Evolutionary conservation across 2,797 vertebrate genomes (phyloP), one percentile per base, ranked within the genome.

Genomic region (Borostomias antarcticus): DNA sequence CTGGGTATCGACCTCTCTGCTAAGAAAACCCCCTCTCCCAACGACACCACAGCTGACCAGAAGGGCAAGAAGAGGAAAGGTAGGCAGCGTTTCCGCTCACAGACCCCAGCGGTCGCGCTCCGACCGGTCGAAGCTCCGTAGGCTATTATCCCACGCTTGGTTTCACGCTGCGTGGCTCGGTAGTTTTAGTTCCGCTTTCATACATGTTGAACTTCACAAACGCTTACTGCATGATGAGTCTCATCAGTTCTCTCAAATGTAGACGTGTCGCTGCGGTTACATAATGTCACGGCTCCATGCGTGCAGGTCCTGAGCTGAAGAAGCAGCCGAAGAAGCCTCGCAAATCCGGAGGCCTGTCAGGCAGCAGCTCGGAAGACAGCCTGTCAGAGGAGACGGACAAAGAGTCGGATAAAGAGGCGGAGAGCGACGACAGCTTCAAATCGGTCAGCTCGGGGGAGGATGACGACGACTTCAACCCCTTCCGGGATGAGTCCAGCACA

Each of bases 31-130:
- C 93, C 93, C 4, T 94, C 94, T 40, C 94, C 95, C 40, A 90
- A 78, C 57, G 95, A 96, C 62, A 89, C 91, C 2, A 88, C 91
- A 45, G 91, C 93, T 66, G 91, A 95, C 68, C 95, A 91, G 68
- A 98, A 97, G 88, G 84, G 94, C 50, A 98, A 96, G 87, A 99
- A 98, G 56, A 86, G 98, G 47, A 99, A 98, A 95, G 96, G 98
- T 99, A 80, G 64, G 17, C 15, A 15, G 40, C 19, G 19, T 11
- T 21, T 13, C 19, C 4, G 30, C 0, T n/a, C 19, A 9, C 19
- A 23, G 51, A 37, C 7, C 13, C n/a, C 35, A 37, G 35, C 35
- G 13, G 7, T 37, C 7, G 8, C 35, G 1, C 13, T 11, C 13
- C 35, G 13, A 7, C 8, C 8, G 35, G 13, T 8, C 5, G 35